phyloP scores from a whole-genome alignment of 2,797 vertebrate genomes.

The Sebastes kiyomatsui region DNA sequence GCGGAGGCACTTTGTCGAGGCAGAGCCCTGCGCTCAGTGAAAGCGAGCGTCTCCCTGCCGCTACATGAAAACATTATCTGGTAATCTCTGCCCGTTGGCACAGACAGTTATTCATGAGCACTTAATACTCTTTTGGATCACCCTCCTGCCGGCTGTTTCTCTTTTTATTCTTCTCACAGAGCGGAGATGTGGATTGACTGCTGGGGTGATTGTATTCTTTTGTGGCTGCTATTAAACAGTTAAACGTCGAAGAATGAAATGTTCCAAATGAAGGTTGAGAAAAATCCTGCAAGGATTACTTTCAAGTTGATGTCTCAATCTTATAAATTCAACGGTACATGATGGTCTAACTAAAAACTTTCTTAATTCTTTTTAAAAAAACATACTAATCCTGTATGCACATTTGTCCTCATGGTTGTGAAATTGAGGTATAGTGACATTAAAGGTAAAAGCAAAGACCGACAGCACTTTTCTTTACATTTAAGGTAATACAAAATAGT shows the following conservation, averaged over 20 bases:
- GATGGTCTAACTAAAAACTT: neutral
- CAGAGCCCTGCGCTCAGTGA: conserved; percentile 25
- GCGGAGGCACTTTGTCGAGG: conserved; percentile 29
- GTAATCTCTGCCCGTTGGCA: conserved; percentile 62
- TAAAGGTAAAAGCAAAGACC: neutral
- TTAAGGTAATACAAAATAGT: neutral
- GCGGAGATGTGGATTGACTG: conserved; percentile 15
- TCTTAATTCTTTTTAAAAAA: neutral
- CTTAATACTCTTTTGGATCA: conserved; percentile 52
- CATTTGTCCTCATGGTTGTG: neutral
- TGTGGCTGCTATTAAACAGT: conserved; percentile 2
- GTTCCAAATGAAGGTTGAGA: neutral
- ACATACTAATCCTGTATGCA: neutral
- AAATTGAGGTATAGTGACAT: neutral
- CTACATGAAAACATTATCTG: conserved; percentile 61
- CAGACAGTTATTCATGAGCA: conserved; percentile 54
- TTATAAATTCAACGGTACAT: neutral
- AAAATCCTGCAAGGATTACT: neutral
- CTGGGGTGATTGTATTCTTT: neutral
- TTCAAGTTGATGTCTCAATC: neutral
- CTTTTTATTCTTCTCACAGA: neutral
- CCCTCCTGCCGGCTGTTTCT: conserved; percentile 7
- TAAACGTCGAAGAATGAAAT: neutral
- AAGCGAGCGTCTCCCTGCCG: conserved; percentile 31
- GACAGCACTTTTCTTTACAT: neutral